These are phyloP conservation scores for Acleris laterana DNA, from an alignment of 2,888 invertebrate genomes.

Conservation along the genomic window DNA sequence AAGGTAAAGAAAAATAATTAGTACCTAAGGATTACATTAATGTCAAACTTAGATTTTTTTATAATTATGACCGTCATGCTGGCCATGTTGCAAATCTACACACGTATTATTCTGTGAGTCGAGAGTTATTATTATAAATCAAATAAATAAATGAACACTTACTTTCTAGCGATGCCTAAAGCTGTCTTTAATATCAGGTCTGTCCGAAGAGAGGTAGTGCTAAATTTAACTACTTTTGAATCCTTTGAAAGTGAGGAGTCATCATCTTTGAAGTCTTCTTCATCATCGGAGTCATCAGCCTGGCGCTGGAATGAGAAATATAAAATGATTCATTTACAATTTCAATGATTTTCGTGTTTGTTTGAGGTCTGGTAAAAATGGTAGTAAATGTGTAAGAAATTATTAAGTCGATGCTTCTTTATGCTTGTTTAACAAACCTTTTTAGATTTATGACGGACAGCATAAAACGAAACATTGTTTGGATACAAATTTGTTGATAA, in stretches of 20 bases:
- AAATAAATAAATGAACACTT: slow-evolving; percentile 50
- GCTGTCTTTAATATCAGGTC: slow-evolving; percentile 89
- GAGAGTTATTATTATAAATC: not conserved
- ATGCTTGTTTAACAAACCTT: slow-evolving; percentile 53
- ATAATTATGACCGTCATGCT: too few species aligned
- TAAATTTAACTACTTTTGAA: slow-evolving; percentile 87
- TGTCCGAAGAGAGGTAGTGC: slow-evolving; percentile 87
- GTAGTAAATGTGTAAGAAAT: too few species aligned
- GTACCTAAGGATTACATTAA: too few species aligned
- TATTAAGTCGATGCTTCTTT: too few species aligned
- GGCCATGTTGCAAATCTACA: too few species aligned
- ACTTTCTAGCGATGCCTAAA: slow-evolving; percentile 89
- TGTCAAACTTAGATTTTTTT: too few species aligned
- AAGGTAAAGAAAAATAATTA: too few species aligned
- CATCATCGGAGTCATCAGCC: slow-evolving; percentile 81
- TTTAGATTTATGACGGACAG: slow-evolving; percentile 65
- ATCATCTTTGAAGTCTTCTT: slow-evolving; percentile 71
- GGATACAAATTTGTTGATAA: slow-evolving; percentile 40
- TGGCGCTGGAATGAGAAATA: slow-evolving; percentile 59
- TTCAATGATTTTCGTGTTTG: too few species aligned
- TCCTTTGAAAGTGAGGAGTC: slow-evolving; percentile 82
- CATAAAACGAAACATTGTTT: slow-evolving; percentile 43
- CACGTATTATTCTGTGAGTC: too few species aligned
- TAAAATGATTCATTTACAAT: not conserved
- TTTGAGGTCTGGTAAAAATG: too few species aligned